A percentile compares a stretch with the other conserved stretches of the same genome.
phyloP scores from a whole-genome alignment of 2,888 invertebrate species.

The Epinotia demarniana region DNA sequence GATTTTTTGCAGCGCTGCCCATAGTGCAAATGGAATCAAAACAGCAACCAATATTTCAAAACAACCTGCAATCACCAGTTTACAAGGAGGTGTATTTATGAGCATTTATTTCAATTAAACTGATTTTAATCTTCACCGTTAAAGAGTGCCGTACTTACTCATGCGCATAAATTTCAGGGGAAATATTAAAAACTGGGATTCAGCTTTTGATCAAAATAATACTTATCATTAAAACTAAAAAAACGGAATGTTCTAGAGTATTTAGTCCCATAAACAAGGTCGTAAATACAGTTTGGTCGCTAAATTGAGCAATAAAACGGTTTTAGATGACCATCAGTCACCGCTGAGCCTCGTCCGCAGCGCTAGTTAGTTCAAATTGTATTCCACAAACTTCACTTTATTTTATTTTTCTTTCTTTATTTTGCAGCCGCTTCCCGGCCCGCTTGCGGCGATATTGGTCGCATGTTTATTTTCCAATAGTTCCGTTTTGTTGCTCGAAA shows the following conservation, averaged over 20 bases:
- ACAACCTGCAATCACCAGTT: too few species aligned
- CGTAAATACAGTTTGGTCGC: slow-evolving; percentile 35
- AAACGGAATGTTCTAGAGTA: slow-evolving; percentile 9
- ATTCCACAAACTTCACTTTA: slow-evolving; percentile 35
- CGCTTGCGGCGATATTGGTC: slow-evolving; percentile 31
- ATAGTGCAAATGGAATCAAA: too few species aligned
- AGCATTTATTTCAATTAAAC: background rate
- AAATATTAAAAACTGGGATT: background rate
- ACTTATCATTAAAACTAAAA: background rate
- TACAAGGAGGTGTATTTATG: too few species aligned
- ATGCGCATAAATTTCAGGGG: too few species aligned
- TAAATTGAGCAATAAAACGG: slow-evolving; percentile 33
- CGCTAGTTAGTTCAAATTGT: slow-evolving; percentile 40
- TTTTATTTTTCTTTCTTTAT: slow-evolving; percentile 34
- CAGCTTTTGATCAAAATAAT: background rate
- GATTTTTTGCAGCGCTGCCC: too few species aligned
- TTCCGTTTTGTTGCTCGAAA: slow-evolving; percentile 17
- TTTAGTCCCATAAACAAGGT: slow-evolving; percentile 34
- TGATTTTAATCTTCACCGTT: background rate
- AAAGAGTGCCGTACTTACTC: background rate
- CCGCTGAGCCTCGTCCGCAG: slow-evolving; percentile 25
- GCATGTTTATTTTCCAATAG: slow-evolving; percentile 29
- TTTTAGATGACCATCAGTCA: slow-evolving; percentile 34
- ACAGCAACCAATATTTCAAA: too few species aligned
- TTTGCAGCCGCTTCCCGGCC: slow-evolving; percentile 27